A percentile compares a stretch with the other conserved stretches of the same genome.
Conservation (phyloP, 2,888 invertebrate genomes). For the Papilio protenor region DNA sequence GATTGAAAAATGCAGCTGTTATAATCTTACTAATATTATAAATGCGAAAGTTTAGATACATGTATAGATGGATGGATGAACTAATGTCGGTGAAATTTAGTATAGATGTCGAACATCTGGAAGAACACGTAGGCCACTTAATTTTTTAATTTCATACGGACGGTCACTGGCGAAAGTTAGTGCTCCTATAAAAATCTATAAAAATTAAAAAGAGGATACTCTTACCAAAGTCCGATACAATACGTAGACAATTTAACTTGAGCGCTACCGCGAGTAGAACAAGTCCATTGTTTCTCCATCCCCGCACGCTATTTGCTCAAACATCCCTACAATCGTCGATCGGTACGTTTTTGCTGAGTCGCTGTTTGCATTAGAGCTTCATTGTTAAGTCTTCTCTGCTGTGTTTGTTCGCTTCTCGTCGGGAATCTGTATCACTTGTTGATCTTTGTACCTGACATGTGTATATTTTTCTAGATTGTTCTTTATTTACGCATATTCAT, state of each 20-base stretch:
- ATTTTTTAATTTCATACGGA: no score
- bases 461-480: slow-evolving; percentile 16
- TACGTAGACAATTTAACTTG: slow-evolving; percentile 29
- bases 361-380: slow-evolving; percentile 45
- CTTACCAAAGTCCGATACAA: slow-evolving; percentile 2
- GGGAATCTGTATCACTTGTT: slow-evolving; percentile 38
- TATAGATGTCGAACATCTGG: no score
- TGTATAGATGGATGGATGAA: no score
- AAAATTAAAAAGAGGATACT: not conserved
- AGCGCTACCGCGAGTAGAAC: not conserved
- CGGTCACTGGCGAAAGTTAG: no score
- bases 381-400: slow-evolving; percentile 40
- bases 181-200: not conserved
- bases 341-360: slow-evolving; percentile 45
- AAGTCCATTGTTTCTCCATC: slow-evolving; percentile 51
- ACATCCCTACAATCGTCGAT: slow-evolving; percentile 61
- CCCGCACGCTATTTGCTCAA: slow-evolving; percentile 59
- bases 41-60: no score
- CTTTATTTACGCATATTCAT: not conserved
- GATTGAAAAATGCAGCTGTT: not conserved
- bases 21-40: no score
- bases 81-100: no score
- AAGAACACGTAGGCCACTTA: no score
- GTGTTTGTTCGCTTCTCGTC: slow-evolving; percentile 29
- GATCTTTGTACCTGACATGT: slow-evolving; percentile 33